phyloP scores from a whole-genome alignment of 2,888 invertebrate species.

The Ypsolopha scabrella region DNA sequence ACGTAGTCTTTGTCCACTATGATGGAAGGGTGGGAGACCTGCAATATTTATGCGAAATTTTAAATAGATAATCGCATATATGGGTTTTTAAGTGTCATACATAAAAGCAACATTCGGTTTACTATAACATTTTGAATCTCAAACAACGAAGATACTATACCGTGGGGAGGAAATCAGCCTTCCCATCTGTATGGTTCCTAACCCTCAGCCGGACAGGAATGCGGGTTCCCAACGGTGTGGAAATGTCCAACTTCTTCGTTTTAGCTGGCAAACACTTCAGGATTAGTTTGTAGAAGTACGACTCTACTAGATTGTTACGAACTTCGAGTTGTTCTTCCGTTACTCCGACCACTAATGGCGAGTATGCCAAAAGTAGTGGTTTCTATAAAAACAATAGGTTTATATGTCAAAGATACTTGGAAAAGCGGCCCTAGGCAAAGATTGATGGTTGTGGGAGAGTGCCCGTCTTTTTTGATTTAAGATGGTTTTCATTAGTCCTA shows the following conservation, averaged over 20 bases:
- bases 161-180: conserved; percentile 33
- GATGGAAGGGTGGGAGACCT: conserved; percentile 47
- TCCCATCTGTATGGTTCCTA: conserved; percentile 39
- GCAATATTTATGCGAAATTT: conserved; percentile 7
- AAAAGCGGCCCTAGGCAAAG: not conserved
- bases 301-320: conserved; percentile 37
- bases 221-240: conserved; percentile 34
- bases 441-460: too few species aligned
- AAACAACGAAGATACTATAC: conserved; percentile 17
- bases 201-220: conserved; percentile 45
- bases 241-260: conserved; percentile 38
- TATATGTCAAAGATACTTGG: not conserved
- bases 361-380: conserved; percentile 34
- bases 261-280: conserved; percentile 51
- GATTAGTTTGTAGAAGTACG: conserved; percentile 38
- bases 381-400: conserved; percentile 15
- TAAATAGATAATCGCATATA: too few species aligned
- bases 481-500: not conserved
- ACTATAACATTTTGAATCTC: too few species aligned
- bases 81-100: too few species aligned
- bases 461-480: too few species aligned
- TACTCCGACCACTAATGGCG: conserved; percentile 50
- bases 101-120: too few species aligned
- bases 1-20: conserved; percentile 32
- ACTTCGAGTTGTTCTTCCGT: conserved; percentile 37